phyloP scores from a whole-genome alignment of 2,113 vertebrate genomes.

The Percina caprodes region DNA sequence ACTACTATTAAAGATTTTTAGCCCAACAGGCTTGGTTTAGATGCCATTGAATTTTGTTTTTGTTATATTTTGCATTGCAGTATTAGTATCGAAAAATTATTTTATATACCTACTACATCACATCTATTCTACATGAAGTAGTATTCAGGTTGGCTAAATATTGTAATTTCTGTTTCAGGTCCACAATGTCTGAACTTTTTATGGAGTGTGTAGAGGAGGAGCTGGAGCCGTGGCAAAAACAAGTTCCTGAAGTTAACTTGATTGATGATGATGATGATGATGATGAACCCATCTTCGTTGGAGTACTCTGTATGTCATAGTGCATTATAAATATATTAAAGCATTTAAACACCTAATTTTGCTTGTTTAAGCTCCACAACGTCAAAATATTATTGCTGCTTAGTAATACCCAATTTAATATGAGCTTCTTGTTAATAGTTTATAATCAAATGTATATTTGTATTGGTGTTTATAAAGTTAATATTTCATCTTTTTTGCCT shows the following conservation, averaged over 20 bases:
- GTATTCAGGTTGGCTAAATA: not conserved
- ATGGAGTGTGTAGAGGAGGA: conserved; percentile 99
- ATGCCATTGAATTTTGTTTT: not conserved
- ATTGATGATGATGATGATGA: conserved; percentile 85
- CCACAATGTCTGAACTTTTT: conserved; percentile 96
- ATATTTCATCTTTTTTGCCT: not conserved
- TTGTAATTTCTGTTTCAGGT: conserved; percentile 55
- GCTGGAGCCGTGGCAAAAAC: conserved; percentile 97
- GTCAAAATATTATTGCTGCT: not conserved
- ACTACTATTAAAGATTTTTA: not conserved
- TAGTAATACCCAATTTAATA: not conserved
- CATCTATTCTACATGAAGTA: not conserved
- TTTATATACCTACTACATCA: no score
- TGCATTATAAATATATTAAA: not conserved
- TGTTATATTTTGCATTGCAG: not conserved
- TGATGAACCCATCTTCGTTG: conserved; percentile 96
- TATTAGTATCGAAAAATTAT: not conserved
- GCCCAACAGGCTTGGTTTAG: not conserved
- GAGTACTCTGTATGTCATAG: conserved; percentile 90
- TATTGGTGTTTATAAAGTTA: not conserved
- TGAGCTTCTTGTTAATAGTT: not conserved
- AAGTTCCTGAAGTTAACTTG: conserved; percentile 89
- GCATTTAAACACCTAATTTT: not conserved
- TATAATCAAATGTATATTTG: not conserved
- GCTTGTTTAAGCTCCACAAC: not conserved